Evolutionary conservation across 2,113 vertebrate species (phyloP), one percentile per base, ranked within the genome.

Genomic region (Ia io): DNA sequence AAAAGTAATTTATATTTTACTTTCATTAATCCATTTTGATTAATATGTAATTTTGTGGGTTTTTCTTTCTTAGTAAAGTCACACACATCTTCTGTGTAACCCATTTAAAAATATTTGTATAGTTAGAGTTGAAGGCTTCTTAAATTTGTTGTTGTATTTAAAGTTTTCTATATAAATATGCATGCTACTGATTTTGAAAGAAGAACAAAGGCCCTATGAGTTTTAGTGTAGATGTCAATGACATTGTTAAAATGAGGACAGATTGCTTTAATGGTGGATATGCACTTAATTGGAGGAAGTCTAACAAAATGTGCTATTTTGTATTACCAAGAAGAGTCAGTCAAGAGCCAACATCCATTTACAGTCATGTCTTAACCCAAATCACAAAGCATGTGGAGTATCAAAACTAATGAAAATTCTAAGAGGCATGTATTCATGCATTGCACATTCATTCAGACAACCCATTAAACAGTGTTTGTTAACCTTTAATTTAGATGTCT

Each of bases 401-500:
- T 94, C 95, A 96, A 95, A 97, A 97, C 94, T 90, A 96, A 96
- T 96, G 96, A 97, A 97, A 92, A 86, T 95, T 96, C 78, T 93
- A 97, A 97, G 96, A 98, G 92, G 91, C 96, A 84, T 97, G 97
- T 98, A 97, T 98, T 98, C 97, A 98, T 93, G 97, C 82, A 92
- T 96, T 97, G 97, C 97, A 97, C 96, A 95, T 97, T 98, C 96
- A 97, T 98, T 95, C 96, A 97, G 96, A 98, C 97, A 98, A 98
- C 95, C 96, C 96, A 98, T 98, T 98, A 98, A 98, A 97, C 95
- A 97, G 97, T 98, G 97, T 98, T 98, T 98, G 98, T 98, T 98
- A 98, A 98, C 98, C 98, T 98, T 98, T 98, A 98, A 98, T 98
- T 98, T 98, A 98, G 96, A 98, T 97, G 98, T 98, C 98, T 98